These are phyloP conservation scores for Lycaena phlaeas DNA, from an alignment of 2,888 invertebrate genomes.

Conservation along the genomic window DNA sequence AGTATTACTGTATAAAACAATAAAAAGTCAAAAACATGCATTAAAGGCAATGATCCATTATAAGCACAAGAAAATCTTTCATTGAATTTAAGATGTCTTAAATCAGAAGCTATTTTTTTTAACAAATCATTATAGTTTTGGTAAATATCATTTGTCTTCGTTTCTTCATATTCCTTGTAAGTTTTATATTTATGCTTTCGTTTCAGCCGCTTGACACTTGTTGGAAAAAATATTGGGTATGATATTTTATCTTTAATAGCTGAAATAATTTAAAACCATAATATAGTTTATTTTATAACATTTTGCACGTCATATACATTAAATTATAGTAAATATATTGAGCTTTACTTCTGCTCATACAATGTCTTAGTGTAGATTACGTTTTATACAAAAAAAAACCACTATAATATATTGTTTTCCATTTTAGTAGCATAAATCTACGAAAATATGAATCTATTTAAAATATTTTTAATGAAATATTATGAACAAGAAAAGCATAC, in stretches of 20 bases:
- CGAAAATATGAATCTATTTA: no score
- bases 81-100: conserved; percentile 28
- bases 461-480: no score
- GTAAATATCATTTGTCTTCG: conserved; percentile 6
- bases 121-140: conserved; percentile 26
- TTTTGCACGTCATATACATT: no score
- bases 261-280: neutral
- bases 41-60: conserved; percentile 13
- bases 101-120: conserved; percentile 27
- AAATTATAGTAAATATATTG: no score
- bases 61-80: conserved; percentile 28
- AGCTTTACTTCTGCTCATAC: no score
- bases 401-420: neutral
- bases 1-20: conserved; percentile 9
- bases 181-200: neutral
- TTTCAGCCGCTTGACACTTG: neutral
- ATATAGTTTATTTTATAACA: no score
- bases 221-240: neutral
- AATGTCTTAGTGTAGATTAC: no score
- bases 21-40: conserved; percentile 6
- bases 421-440: no score
- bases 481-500: no score
- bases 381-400: neutral
- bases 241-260: no score
- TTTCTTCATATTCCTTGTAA: neutral